These are phyloP conservation scores for Rhynchophorus ferrugineus DNA, from an alignment of 1,140 invertebrate species.

Conservation along the genomic window DNA sequence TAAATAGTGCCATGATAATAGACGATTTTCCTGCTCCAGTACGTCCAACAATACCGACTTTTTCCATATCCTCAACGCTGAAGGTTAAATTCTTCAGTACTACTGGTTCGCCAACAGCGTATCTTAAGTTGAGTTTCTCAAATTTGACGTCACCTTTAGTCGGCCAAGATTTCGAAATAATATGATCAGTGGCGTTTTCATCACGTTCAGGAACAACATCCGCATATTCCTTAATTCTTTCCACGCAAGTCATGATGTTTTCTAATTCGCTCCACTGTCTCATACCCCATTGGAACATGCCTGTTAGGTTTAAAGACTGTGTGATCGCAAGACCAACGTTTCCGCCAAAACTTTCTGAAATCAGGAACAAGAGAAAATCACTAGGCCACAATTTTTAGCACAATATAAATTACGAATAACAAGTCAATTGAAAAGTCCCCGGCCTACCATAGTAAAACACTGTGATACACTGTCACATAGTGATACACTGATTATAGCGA, in stretches of 20 bases:
- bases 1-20: constrained; percentile 63
- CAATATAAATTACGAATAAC: too few species aligned
- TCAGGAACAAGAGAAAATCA: not conserved
- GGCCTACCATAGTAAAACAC: too few species aligned
- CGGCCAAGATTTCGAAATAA: constrained; percentile 58
- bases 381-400: too few species aligned
- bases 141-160: constrained; percentile 45
- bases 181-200: constrained; percentile 40
- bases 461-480: too few species aligned
- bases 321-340: constrained; percentile 74
- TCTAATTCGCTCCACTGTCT: constrained; percentile 77
- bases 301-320: constrained; percentile 64
- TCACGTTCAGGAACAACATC: constrained; percentile 55
- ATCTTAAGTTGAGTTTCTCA: constrained; percentile 56
- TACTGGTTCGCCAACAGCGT: constrained; percentile 51
- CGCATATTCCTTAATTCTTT: constrained; percentile 61
- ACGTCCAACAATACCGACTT: constrained; percentile 42
- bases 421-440: too few species aligned
- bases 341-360: constrained; percentile 12
- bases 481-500: too few species aligned
- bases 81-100: constrained; percentile 62
- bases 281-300: constrained; percentile 78
- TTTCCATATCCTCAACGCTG: constrained; percentile 54
- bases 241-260: constrained; percentile 78
- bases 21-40: constrained; percentile 18